Conservation (phyloP, 2,797 vertebrate species). For the Melopsittacus undulatus region DNA sequence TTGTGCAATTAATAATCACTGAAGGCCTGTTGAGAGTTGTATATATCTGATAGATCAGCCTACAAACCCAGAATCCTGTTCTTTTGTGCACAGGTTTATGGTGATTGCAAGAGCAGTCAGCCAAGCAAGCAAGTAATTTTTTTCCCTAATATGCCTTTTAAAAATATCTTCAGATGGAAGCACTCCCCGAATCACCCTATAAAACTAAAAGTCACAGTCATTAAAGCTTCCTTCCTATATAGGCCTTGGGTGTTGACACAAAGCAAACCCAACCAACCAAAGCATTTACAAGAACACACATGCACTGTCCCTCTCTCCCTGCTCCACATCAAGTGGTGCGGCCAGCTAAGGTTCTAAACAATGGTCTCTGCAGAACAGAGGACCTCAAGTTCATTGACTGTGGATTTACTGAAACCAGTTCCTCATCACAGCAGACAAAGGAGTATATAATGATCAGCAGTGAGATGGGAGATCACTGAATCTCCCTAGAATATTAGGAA, state of each 20-base stretch:
- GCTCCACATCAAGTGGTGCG: not conserved
- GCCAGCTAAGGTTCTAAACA: not conserved
- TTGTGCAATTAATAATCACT: slow-evolving; percentile 28
- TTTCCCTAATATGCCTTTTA: not conserved
- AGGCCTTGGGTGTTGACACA: not conserved
- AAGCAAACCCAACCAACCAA: not conserved
- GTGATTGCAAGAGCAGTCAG: not conserved
- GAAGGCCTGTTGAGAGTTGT: not conserved
- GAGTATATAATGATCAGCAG: not conserved
- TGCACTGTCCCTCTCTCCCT: rapidly evolving
- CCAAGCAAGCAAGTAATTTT: not conserved
- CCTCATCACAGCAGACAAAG: not conserved
- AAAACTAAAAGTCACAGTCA: not conserved
- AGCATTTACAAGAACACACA: not conserved
- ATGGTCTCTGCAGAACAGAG: not conserved
- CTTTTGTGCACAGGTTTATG: not conserved
- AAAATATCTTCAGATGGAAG: not conserved
- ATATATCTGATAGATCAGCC: not conserved
- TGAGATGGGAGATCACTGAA: not conserved
- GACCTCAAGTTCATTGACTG: no score
- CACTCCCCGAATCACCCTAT: not conserved
- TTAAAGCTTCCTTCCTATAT: not conserved
- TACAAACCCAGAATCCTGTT: not conserved
- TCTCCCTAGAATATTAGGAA: not conserved
- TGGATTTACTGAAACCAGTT: not conserved